A percentile compares a stretch with the other conserved stretches of the same genome.
Evolutionary conservation across 2,113 vertebrate genomes (phyloP).

Genomic region (Pseudorasbora parva): DNA sequence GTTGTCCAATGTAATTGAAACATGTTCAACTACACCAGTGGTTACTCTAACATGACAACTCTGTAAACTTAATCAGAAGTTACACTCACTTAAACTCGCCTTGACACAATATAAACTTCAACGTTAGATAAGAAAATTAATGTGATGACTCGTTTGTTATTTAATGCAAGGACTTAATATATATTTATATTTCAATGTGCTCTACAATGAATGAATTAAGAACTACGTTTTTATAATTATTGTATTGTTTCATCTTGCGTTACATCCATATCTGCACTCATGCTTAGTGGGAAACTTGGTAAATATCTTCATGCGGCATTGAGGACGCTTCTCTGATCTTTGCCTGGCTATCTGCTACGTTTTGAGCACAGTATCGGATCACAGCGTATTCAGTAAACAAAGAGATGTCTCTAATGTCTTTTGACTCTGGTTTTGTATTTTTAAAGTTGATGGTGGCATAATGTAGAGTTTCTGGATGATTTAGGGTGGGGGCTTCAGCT

Average conservation of each 20-base stretch:
- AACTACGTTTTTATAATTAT: neutral
- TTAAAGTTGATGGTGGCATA: conserved; percentile 8
- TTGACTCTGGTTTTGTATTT: neutral
- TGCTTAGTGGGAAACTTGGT: neutral
- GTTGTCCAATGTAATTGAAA: too few species aligned
- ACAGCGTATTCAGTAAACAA: neutral
- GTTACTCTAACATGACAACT: neutral
- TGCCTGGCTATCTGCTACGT: neutral
- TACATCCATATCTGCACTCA: neutral
- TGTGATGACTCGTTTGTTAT: neutral
- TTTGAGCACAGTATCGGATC: neutral
- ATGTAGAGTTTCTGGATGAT: neutral
- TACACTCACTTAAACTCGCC: neutral
- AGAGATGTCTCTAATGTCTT: neutral
- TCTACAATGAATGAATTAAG: neutral
- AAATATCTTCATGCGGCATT: neutral
- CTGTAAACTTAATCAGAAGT: neutral
- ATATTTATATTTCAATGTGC: neutral
- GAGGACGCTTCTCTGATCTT: neutral
- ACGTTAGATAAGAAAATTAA: too few species aligned
- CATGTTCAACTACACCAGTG: too few species aligned
- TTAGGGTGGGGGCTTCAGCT: neutral
- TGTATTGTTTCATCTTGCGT: neutral
- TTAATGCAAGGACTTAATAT: neutral
- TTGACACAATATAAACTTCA: neutral